Base-by-base conservation (phyloP, 2,888 invertebrate genomes). In the Cyrtodaria siliqua region DNA sequence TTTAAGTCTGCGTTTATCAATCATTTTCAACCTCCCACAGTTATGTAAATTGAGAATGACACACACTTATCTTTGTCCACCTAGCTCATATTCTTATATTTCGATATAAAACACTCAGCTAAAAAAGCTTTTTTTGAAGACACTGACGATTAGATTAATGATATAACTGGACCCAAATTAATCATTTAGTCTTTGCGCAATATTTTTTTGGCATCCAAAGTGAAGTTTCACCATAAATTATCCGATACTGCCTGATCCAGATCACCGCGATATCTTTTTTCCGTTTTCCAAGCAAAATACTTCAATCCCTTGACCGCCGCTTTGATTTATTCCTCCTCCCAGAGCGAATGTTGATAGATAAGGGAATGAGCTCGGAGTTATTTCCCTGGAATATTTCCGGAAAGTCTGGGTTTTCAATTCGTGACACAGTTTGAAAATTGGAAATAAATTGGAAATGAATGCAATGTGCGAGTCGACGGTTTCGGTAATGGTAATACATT, bases 161-260 rank as follows among this genome's bases (percentile, higher is more conserved):
- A 73, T 66, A 66, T 61, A 40, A 47, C 33, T 14, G 24, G 16
- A 53, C 27, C 72, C 61, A 67, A 73, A 66, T 73, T 66, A 67
- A 73, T 73, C 66, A 66, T 67, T 55, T 60, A 18, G 49, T 20
- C 40, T 73, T 73, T 73, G 50, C 66, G 60, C 23, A 59, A 73
- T 47, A 29, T 50, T 26, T n/a, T 50, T 26, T 44, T 40, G 60
- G 50, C 55, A 49, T 50, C 23, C 20, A 42, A 60, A 56, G 55
- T 61, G 47, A 66, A 50, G 40, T 55, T 40, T 27, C n/a, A n/a
- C 40, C 64, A 73, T 73, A 73, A 73, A 73, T 62, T 60, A 55
- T 27, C 3, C 23, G 14, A n/a, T 16, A 0, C 56, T 62, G 72
- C 49, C 66, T 61, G 18, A 55, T 27, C 67, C 61, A 73, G 61